Base-by-base conservation (phyloP, 1,140 invertebrate genomes). In the Ladona fulva region DNA sequence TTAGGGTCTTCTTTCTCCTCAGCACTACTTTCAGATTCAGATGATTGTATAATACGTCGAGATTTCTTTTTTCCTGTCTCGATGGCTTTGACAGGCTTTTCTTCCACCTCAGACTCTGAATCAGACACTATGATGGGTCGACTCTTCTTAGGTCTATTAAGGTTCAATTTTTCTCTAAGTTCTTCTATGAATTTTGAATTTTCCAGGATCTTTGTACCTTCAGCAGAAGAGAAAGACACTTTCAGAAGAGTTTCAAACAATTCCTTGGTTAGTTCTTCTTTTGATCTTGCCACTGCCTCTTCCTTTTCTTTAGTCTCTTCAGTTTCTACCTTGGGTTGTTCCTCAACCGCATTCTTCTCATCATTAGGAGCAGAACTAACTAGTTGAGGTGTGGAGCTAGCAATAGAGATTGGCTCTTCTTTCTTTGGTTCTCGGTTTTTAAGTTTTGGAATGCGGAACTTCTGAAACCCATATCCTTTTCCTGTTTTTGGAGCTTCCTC, bases 391-490 rank as follows among this genome's bases (percentile, higher is more conserved):
- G 29, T 76, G 3, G 22, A 59, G 8, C 24, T 25, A 8, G 42
- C 19, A 24, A n/a, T 77, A 8, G 29, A 37, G 1, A 37, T 37
- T 66, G 52, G 1, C n/a, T 16, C 52, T 22, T 66, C 52, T 19
- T 66, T 22, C 52, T 66, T 66, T 66, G 81, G 78, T 22, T 83
- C 83, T 6, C 80, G 77, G 6, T 85, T 85, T 82, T 87, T 89
- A 44, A 89, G 87, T 84, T 91, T 91, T 0, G 90, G 90, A 79
- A 91, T 91, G 83, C 88, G 89, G 78, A 90, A 91, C 76, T 89
- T 89, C 81, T 90, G 90, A 0, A 90, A 83, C 10, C 88, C 87
- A 82, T 87, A 88, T 5, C 87, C 88, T 77, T 85, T 84, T 11
- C 84, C 84, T 11, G 84, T 85, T 77, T 84, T 85, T 1, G 82